Evolutionary conservation across 2,888 invertebrate species (phyloP), one percentile per base, ranked within the genome.

Genomic region (Polydrusus pterygomalis): DNA sequence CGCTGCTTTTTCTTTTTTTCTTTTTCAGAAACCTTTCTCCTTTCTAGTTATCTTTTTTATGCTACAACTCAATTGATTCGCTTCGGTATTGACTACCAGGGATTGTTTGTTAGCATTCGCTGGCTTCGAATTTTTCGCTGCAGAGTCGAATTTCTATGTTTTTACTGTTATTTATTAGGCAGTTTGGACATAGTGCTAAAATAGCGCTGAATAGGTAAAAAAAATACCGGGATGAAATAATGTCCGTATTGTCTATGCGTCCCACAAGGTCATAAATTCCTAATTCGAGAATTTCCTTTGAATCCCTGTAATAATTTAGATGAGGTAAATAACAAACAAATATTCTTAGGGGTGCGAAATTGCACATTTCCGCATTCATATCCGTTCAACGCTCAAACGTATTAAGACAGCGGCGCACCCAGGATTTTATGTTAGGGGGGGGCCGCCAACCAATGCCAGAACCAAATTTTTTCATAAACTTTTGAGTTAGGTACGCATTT

Each of bases 31-130:
- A 20, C 51, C 51, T 18, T 51, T 51, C 18, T 20, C 0, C 18
- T 7, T 51, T 18, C 51, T 51, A n/a, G n/a, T n/a, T n/a, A n/a
- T n/a, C n/a, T 51, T 51, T 51, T 51, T 51, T 47, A 2, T 8
- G 6, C 1, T 20, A 18, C 18, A 9, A 11, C 51, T 20, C 51
- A 20, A 51, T 51, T 18, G 51, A 51, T 51, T 51, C 20, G 51
- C 20, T 51, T 51, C 20, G 20, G 18, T 18, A 51, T 10, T 20
- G 51, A 51, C 18, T 8, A 51, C 51, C n/a, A 10, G 34, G 34
- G 34, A 18, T 51, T 51, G 51, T 51, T 51, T 51, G 51, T 51
- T 51, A 17, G 47, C 47, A 18, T 51, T 51, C 18, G 20, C 20
- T 9, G 20, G 8, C 8, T 11, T 10, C 10, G 10, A 20, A 1